Evolutionary conservation across 2,888 invertebrate species (phyloP), one percentile per base, ranked within the genome.

Genomic region (Trissonchulus latispiculum): DNA sequence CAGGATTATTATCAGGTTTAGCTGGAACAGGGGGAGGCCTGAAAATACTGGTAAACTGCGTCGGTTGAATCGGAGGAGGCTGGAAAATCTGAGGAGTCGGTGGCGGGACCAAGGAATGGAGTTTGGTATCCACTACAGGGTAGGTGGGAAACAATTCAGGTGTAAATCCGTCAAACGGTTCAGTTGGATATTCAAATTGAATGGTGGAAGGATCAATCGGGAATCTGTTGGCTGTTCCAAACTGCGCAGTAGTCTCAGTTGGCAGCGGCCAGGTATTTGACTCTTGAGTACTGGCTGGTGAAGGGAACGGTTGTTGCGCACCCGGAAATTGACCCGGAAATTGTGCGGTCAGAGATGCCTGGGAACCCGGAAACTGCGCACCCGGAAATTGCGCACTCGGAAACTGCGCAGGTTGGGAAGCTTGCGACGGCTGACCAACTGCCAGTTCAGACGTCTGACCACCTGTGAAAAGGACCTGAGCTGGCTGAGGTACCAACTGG

Each of bases 11-110:
- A 18, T 59, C 2, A 28, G 62, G 33, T 3, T 68, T 69, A 1
- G 69, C 33, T 29, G 73, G 32, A n/a, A 69, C 48, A 18, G 62
- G 61, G 35, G 61, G 1, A 29, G 33, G 36, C 66, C 48, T 33
- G 70, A 32, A 15, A 36, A 23, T 18, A 68, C 36, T 70, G 68
- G 66, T 48, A 59, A 64, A 71, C 67, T 28, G 48, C 59, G n/a
- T 66, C 8, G 48, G 48, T n/a, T n/a, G n/a, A 8, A 48, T 23
- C 48, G 48, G 48, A 15, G 48, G 8, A 8, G 48, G 48, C 23
- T 48, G 48, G 23, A 48, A 48, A 35, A 73, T 64, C 37, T 37
- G 69, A 33, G 62, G 59, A 48, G 64, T 71, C 31, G 29, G 23
- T 48, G 36, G 28, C 59, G 36, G 73, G 1, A 37, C 33, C 2